Percentiles rank a stretch among this genome's conserved stretches.
Conservation (phyloP, 2,113 vertebrate genomes). For the Clupea harengus region DNA sequence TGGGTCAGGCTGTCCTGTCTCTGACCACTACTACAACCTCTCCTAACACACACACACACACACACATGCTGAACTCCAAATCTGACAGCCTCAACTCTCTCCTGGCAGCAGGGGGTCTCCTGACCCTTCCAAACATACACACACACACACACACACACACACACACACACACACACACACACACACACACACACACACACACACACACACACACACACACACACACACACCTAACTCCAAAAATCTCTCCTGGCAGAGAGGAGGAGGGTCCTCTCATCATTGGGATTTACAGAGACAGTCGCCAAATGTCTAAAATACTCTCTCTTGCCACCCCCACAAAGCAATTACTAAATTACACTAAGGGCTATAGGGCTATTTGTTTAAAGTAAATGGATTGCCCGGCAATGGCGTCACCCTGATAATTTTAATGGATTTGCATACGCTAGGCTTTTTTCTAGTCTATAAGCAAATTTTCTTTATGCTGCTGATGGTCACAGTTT, state of each 20-base stretch:
- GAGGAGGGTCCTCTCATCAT: neutral
- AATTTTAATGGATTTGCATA: neutral
- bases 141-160: conserved; percentile 21
- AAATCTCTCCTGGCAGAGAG: neutral
- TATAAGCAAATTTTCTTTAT: neutral
- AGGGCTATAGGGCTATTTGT: neutral
- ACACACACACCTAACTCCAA: conserved; percentile 10
- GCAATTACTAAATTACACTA: conserved; percentile 41
- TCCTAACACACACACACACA: conserved; percentile 36
- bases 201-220: conserved; percentile 26
- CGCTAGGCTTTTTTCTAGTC: neutral
- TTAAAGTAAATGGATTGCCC: neutral
- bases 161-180: conserved; percentile 17
- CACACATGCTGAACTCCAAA: neutral
- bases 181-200: conserved; percentile 21
- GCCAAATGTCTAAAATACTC: conserved; percentile 21
- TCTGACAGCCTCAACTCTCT: no score
- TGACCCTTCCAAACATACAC: conserved; percentile 11
- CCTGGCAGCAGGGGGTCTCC: no score
- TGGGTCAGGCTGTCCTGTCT: conserved; percentile 14
- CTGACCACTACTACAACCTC: neutral
- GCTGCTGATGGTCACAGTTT: conserved; percentile 2
- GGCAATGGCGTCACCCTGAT: neutral
- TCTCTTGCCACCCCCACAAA: neutral
- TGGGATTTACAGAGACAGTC: conserved; percentile 40